Conservation (phyloP, 2,113 vertebrate genomes). For the Lichenostomus cassidix region DNA sequence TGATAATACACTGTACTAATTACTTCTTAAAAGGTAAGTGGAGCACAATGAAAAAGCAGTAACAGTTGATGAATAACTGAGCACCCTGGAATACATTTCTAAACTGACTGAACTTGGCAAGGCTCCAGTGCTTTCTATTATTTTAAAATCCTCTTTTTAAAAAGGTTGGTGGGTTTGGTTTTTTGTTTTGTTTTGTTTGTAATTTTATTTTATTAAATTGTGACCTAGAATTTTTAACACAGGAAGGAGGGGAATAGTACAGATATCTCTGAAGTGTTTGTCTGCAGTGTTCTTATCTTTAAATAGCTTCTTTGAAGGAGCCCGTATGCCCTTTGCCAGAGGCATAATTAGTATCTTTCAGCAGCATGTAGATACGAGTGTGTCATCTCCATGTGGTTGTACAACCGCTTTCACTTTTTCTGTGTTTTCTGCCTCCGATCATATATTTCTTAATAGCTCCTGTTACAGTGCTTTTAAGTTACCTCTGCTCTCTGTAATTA, state of each 20-base stretch:
- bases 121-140: not conserved
- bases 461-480: conserved; percentile 3
- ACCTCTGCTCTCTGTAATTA: conserved; percentile 42
- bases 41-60: not conserved
- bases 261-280: conserved; percentile 37
- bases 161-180: not conserved
- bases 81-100: not conserved
- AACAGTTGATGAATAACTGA: not conserved
- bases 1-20: conserved; percentile 1
- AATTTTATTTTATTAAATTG: not conserved
- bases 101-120: not conserved
- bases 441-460: conserved; percentile 46
- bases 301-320: conserved; percentile 56
- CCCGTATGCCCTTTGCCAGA: conserved; percentile 23
- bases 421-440: conserved; percentile 19
- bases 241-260: not conserved
- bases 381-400: not conserved
- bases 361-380: fast-evolving
- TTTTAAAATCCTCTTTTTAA: not conserved
- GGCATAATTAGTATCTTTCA: conserved; percentile 60
- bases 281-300: conserved; percentile 58
- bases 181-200: not conserved
- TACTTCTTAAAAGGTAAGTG: not conserved
- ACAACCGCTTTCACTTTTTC: not conserved
- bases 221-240: conserved; percentile 44